A percentile compares a stretch with the other conserved stretches of the same genome.
Conservation (phyloP, 1,140 invertebrate genomes). For the Delia radicum region DNA sequence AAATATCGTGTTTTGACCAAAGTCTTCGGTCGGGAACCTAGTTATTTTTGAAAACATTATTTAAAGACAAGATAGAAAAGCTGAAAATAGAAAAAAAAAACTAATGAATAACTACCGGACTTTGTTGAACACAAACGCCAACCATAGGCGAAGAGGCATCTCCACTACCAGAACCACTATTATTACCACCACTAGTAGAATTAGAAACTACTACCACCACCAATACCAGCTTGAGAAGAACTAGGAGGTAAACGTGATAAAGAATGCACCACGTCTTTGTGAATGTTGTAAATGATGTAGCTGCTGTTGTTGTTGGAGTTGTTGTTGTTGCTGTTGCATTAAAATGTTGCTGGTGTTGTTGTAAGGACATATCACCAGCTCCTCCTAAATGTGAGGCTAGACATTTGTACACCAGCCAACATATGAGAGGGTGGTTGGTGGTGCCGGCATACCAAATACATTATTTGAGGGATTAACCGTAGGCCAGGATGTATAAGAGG, state of each 20-base stretch:
- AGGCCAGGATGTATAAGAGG: constrained; percentile 32
- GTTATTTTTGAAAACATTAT: no score
- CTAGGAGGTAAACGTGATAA: no score
- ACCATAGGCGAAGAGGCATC: constrained; percentile 76
- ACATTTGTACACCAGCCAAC: constrained; percentile 10
- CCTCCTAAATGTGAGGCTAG: no score
- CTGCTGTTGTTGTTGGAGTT: constrained; percentile 26
- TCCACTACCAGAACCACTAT: constrained; percentile 33
- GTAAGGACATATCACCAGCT: not conserved
- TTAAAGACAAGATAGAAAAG: not conserved
- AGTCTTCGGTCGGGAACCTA: no score
- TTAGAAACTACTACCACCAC: constrained; percentile 27
- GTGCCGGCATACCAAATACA: constrained; percentile 27
- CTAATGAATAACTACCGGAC: constrained; percentile 56
- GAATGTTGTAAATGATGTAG: constrained; percentile 30
- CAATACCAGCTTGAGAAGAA: no score
- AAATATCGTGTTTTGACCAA: no score
- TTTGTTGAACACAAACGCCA: constrained; percentile 81
- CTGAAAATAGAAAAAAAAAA: not conserved
- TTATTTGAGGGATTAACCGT: constrained; percentile 17
- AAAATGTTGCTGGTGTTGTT: not conserved
- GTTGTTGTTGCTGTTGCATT: constrained; percentile 17
- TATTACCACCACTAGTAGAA: constrained; percentile 22
- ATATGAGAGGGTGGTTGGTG: constrained; percentile 14
- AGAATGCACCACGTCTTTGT: constrained; percentile 32